Evolutionary conservation across 2,113 vertebrate genomes (phyloP), one percentile per base, ranked within the genome.

Genomic region (Triplophysa siluroides): DNA sequence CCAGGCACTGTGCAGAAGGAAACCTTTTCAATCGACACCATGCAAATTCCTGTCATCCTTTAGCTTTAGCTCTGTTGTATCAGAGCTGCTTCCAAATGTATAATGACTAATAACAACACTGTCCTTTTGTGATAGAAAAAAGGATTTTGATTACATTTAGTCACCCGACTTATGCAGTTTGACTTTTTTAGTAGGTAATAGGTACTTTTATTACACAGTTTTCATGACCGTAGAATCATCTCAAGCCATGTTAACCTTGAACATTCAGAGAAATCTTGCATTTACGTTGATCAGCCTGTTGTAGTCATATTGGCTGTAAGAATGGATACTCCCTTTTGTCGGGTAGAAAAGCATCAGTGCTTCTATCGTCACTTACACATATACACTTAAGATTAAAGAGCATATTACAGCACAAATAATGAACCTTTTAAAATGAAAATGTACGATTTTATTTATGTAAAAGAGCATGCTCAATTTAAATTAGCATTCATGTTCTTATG

Each of bases 11-110:
- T 62, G 76, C 38, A 75, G 63, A 50, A 26, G 63, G 66, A 43
- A 43, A 16, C 16, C 64, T 26, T 47, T 62, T 78, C 19, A 1
- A n/a, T 58, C 33, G 29, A 26, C 11, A 38, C 7, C 56, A 38
- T n/a, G 68, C n/a, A 0, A 71, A 72, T 58, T 61, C 54, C n/a
- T 60, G 33, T 74, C 71, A 74, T 61, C 54, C 29, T 72, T 58
- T 14, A 21, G 29, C 52, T 38, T 29, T 13, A 58, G n/a, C 54
- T 72, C 26, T 60, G 70, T 73, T 73, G 33, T 60, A 41, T 41
- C 29, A 41, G 38, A 21, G 43, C 66, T 47, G n/a, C 7, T 21
- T 9, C 54, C 54, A 58, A n/a, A 58, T n/a, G n/a, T 58, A 58
- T 21, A 12, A 45, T 12, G 50, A 54, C 16, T 54, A 54, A 54